Evolutionary conservation across 2,113 vertebrate species (phyloP).

Genomic region (Lophotis ruficrista): DNA sequence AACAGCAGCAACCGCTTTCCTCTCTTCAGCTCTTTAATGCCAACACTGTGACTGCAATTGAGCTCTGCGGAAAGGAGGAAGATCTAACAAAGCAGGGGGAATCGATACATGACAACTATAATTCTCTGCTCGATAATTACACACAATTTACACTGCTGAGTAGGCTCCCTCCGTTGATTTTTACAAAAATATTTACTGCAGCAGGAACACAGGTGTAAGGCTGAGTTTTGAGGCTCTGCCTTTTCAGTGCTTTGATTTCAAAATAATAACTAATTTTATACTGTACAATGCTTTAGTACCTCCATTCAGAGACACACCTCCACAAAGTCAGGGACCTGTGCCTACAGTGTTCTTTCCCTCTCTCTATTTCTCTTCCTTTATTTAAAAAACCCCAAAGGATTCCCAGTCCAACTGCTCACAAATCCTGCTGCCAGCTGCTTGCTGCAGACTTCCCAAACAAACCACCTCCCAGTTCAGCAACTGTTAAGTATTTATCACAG

Average conservation of each 20-base stretch:
- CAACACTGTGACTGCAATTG: not conserved
- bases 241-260: slow-evolving; percentile 28
- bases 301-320: not conserved
- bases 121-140: slow-evolving; percentile 58
- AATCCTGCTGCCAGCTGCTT: not conserved
- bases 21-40: not conserved
- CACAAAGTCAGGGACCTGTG: not conserved
- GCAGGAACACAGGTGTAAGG: slow-evolving; percentile 6
- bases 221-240: not conserved
- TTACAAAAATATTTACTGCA: slow-evolving; percentile 41
- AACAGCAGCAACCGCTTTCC: not conserved
- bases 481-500: not conserved
- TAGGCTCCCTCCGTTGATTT: slow-evolving; percentile 51
- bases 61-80: not conserved
- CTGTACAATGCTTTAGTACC: not conserved
- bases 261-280: not conserved
- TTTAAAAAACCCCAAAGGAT: not conserved
- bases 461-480: not conserved
- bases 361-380: not conserved
- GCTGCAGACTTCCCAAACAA: not conserved
- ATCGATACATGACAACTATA: slow-evolving; percentile 52
- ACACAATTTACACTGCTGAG: slow-evolving; percentile 29
- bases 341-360: not conserved
- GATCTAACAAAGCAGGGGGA: slow-evolving; percentile 16
- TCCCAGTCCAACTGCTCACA: not conserved